Evolutionary conservation across 2,888 invertebrate species (phyloP).

Genomic region (Eristalinus aeneus): DNA sequence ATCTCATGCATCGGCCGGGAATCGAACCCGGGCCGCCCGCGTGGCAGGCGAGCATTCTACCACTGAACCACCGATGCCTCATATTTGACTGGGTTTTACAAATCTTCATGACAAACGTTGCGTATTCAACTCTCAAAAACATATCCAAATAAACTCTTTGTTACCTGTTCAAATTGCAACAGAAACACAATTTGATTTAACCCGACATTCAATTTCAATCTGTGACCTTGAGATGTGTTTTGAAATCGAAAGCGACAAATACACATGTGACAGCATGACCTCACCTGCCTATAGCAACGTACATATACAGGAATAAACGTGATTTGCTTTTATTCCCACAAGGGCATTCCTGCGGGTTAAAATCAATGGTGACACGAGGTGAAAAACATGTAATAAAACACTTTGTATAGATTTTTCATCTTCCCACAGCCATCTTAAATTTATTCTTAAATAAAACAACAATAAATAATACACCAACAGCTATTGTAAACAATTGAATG

Average conservation of each 20-base stretch:
- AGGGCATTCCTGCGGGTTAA: not conserved
- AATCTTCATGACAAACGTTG: too few relatives aligned
- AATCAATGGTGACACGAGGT: constrained; percentile 38
- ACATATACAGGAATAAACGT: not conserved
- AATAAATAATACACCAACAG: constrained; percentile 78
- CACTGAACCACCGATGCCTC: constrained; percentile 70
- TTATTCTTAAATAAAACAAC: constrained; percentile 78
- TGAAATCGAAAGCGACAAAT: not conserved
- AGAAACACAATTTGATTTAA: not conserved
- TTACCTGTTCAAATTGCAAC: not conserved
- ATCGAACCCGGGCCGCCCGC: constrained; percentile 71
- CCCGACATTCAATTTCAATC: not conserved
- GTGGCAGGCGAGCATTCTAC: constrained; percentile 71
- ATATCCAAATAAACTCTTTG: not conserved
- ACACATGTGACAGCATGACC: constrained; percentile 21
- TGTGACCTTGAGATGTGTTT: not conserved
- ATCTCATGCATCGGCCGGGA: constrained; percentile 68
- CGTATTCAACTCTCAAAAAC: not conserved
- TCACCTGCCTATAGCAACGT: constrained; percentile 9
- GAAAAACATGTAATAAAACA: constrained; percentile 23
- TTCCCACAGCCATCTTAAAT: constrained; percentile 72
- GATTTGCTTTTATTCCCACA: not conserved
- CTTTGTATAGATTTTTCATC: constrained; percentile 51
- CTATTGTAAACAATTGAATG: constrained; percentile 78
- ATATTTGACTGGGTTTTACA: not conserved